Conservation (phyloP, 2,113 vertebrate genomes). For the Gorsachius goisagi region DNA sequence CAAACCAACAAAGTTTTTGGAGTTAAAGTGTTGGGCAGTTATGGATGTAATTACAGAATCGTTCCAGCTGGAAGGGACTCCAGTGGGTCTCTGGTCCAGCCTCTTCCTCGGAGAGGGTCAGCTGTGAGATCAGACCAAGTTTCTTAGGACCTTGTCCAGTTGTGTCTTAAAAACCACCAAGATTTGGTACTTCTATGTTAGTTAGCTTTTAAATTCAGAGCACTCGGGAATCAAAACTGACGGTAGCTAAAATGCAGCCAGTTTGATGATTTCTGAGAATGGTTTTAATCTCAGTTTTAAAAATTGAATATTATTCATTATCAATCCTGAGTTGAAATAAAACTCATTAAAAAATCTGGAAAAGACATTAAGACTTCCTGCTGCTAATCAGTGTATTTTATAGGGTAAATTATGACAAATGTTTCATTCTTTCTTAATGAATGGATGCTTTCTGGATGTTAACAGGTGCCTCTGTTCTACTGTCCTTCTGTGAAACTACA, state of each 20-base stretch:
- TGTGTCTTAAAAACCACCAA: background rate
- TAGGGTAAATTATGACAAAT: background rate
- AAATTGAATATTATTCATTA: background rate
- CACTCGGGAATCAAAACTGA: background rate
- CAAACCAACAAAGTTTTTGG: background rate
- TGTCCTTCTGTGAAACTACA: background rate
- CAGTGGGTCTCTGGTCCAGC: background rate
- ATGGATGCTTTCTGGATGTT: background rate
- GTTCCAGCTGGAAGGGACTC: background rate
- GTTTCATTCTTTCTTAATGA: background rate
- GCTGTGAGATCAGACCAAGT: background rate
- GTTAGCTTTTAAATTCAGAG: background rate
- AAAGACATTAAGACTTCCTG: background rate
- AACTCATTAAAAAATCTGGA: background rate
- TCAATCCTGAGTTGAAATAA: background rate
- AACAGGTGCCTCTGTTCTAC: background rate
- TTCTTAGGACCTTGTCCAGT: background rate
- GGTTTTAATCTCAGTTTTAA: background rate
- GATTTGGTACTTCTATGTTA: background rate
- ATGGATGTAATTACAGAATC: background rate
- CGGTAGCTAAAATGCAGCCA: background rate
- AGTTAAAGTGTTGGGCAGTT: background rate
- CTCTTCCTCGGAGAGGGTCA: background rate
- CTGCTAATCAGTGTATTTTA: background rate
- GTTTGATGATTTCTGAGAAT: background rate